phyloP scores from a whole-genome alignment of 35 echinoderm and acorn worm species.

The Apostichopus californicus region DNA sequence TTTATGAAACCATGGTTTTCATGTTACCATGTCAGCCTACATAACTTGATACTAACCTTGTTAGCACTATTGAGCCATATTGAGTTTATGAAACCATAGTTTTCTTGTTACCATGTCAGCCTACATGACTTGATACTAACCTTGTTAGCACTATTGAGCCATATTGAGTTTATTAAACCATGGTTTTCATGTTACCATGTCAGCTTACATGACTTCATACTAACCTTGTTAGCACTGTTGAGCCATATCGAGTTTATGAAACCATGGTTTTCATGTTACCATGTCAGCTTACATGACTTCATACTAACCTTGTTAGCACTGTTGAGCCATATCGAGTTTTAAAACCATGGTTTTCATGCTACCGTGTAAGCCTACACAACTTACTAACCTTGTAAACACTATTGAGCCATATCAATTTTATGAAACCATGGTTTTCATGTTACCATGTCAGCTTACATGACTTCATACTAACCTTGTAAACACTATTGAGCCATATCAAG shows the following conservation, averaged over 20 bases:
- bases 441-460: not conserved
- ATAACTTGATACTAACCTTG: not conserved
- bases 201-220: not conserved
- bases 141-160: conserved; percentile 62
- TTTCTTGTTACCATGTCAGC: no score
- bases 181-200: no score
- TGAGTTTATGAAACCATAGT: no score
- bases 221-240: conserved; percentile 50
- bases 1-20: no score
- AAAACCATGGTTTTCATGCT: conserved; percentile 59
- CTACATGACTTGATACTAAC: no score
- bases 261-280: no score
- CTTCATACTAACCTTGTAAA: conserved; percentile 93
- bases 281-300: conserved; percentile 53
- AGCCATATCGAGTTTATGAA: not conserved
- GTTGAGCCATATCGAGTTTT: conserved; percentile 29
- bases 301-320: conserved; percentile 83
- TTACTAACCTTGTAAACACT: conserved; percentile 80
- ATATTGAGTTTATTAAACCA: no score
- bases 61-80: conserved; percentile 61
- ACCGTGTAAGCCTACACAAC: no score
- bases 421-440: not conserved
- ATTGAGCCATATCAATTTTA: conserved; percentile 28
- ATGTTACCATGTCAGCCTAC: no score
- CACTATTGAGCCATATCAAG: conserved; percentile 60